A percentile compares a stretch with the other conserved stretches of the same genome.
Evolutionary conservation across 1,140 invertebrate genomes (phyloP).

Genomic region (Drosophila equinoxialis): DNA sequence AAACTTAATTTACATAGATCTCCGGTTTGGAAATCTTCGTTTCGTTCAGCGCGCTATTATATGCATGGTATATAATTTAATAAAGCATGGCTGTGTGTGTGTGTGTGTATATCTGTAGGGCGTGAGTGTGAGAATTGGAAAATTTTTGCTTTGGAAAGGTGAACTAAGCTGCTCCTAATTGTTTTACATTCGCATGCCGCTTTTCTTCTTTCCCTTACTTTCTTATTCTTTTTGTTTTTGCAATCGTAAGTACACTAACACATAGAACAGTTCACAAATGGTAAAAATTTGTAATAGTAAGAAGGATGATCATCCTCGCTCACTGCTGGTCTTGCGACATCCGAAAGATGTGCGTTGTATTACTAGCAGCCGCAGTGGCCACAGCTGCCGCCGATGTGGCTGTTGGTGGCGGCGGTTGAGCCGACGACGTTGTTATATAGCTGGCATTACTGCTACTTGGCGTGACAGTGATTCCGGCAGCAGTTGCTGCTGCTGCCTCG

Average conservation of each 20-base stretch:
- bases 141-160: slow-evolving; percentile 32
- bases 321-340: slow-evolving; percentile 72
- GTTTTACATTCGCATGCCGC: slow-evolving; percentile 38
- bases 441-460: slow-evolving; percentile 47
- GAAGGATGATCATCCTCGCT: slow-evolving; percentile 28
- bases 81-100: slow-evolving; percentile 48
- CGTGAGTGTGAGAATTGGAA: slow-evolving; percentile 43
- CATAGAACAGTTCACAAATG: slow-evolving; percentile 60
- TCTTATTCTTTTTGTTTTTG: slow-evolving; percentile 32
- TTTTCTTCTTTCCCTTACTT: not conserved
- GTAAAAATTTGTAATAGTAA: slow-evolving; percentile 40
- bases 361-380: slow-evolving; percentile 77
- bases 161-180: slow-evolving; percentile 41
- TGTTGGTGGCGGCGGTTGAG: slow-evolving; percentile 58
- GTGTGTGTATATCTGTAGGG: slow-evolving; percentile 24
- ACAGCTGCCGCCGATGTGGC: slow-evolving; percentile 74
- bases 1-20: slow-evolving; percentile 74
- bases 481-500: slow-evolving; percentile 28
- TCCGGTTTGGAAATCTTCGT: slow-evolving; percentile 55
- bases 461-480: slow-evolving; percentile 12
- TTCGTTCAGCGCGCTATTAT: slow-evolving; percentile 53
- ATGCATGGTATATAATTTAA: slow-evolving; percentile 71
- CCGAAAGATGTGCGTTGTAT: slow-evolving; percentile 75
- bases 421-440: slow-evolving; percentile 58
- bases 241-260: slow-evolving; percentile 74